Percentiles rank a stretch among this genome's conserved stretches.
phyloP scores from a whole-genome alignment of 2,888 invertebrate genomes.

The Cacoxenus indagator region DNA sequence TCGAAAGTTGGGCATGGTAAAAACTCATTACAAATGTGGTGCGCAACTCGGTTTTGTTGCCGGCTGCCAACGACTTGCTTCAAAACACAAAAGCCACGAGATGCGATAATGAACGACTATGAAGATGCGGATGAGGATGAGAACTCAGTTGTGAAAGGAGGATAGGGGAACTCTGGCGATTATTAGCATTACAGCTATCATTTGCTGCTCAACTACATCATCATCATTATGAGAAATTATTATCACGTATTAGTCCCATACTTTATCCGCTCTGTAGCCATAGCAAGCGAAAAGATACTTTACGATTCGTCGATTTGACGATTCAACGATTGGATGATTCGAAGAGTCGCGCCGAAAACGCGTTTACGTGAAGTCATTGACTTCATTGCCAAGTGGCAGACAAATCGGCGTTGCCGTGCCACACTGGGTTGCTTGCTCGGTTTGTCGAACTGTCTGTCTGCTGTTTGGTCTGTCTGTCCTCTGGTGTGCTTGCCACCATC shows the following conservation, averaged over 20 bases:
- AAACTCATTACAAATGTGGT: conserved; percentile 48
- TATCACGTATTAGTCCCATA: neutral
- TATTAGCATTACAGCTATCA: neutral
- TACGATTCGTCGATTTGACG: too few relatives aligned
- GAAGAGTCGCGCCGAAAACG: too few relatives aligned
- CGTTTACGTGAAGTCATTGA: conserved; percentile 3
- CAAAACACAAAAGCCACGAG: conserved; percentile 45
- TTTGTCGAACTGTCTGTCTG: neutral
- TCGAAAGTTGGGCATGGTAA: conserved; percentile 20
- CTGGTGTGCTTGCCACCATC: too few relatives aligned
- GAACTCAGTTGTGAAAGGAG: too few relatives aligned
- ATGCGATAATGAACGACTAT: conserved; percentile 36
- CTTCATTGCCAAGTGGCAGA: conserved; percentile 13
- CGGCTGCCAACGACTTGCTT: conserved; percentile 13
- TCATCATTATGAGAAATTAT: neutral
- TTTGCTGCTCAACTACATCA: neutral
- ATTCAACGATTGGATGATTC: too few relatives aligned
- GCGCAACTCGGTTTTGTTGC: conserved; percentile 35
- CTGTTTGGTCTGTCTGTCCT: neutral
- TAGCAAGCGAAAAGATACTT: too few relatives aligned
- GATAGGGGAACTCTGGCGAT: conserved; percentile 39
- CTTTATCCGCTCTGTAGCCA: too few relatives aligned
- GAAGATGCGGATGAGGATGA: neutral
- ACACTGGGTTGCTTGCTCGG: neutral
- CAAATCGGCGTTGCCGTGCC: neutral